Evolutionary conservation across 2,888 invertebrate genomes (phyloP).

Genomic region (Sipha maydis): DNA sequence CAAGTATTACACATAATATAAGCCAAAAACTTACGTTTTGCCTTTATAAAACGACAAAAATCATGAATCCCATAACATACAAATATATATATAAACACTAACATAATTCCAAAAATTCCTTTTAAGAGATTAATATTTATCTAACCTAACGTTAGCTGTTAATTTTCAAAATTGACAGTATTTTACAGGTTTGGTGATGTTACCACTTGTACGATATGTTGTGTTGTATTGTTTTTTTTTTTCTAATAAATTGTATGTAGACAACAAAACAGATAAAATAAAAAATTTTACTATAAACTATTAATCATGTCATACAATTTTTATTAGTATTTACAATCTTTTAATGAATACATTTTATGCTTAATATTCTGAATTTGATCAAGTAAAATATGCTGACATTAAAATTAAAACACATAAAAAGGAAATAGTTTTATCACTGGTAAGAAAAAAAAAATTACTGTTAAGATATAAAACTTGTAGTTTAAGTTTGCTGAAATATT

Average conservation of each 20-base stretch:
- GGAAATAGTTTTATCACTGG: background rate
- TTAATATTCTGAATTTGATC: background rate
- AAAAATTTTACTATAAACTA: slow-evolving; percentile 1
- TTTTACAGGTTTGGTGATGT: slow-evolving; percentile 40
- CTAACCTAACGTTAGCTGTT: slow-evolving; percentile 1
- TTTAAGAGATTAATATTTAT: background rate
- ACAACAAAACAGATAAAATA: slow-evolving; percentile 37
- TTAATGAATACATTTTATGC: background rate
- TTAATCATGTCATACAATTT: slow-evolving; percentile 31
- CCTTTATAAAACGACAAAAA: slow-evolving; percentile 25
- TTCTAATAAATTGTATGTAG: slow-evolving; percentile 22
- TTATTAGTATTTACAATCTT: background rate
- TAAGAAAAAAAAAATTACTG: slow-evolving; percentile 1
- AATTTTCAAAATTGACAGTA: slow-evolving; percentile 1
- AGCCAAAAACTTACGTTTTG: slow-evolving; percentile 30
- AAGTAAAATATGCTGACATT: background rate
- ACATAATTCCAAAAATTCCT: slow-evolving; percentile 11
- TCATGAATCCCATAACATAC: background rate
- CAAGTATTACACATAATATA: slow-evolving; percentile 51
- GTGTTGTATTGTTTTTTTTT: slow-evolving; percentile 42
- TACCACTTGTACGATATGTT: slow-evolving; percentile 40
- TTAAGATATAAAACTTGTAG: too few relatives aligned
- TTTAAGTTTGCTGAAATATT: background rate
- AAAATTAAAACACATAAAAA: background rate
- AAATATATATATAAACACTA: background rate